Conservation (phyloP, 2,888 invertebrate genomes). For the Spisula solida region DNA sequence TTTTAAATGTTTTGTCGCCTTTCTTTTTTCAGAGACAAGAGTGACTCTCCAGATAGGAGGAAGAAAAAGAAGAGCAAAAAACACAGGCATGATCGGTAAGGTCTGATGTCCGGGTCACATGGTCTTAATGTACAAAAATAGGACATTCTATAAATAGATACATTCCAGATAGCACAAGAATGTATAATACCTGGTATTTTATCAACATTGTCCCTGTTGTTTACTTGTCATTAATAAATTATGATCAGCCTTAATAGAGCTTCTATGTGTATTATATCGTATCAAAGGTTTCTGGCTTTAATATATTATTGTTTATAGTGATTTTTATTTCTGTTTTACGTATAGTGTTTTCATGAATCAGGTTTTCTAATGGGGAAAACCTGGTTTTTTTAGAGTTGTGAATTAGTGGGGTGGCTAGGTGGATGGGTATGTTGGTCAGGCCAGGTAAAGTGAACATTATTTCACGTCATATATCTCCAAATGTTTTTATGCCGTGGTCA, state of each 20-base stretch:
- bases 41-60: slow-evolving; percentile 80
- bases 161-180: background rate
- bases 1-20: background rate
- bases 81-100: slow-evolving; percentile 83
- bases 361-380: too few species aligned
- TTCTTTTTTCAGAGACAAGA: slow-evolving; percentile 78
- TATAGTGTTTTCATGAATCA: background rate
- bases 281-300: background rate
- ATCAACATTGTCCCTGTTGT: background rate
- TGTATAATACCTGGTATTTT: background rate
- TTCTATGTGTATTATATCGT: too few species aligned
- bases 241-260: too few species aligned
- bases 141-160: background rate
- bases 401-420: too few species aligned
- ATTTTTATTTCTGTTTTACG: background rate
- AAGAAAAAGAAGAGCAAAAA: slow-evolving; percentile 83
- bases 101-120: slow-evolving; percentile 65
- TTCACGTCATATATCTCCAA: too few species aligned
- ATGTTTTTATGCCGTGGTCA: too few species aligned
- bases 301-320: background rate
- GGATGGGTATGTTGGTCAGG: too few species aligned
- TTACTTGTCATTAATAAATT: background rate
- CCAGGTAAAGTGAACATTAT: too few species aligned
- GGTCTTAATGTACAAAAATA: slow-evolving; percentile 11
- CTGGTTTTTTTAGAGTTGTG: too few species aligned